phyloP scores from a whole-genome alignment of 2,113 vertebrate species.

The Piaya cayana region DNA sequence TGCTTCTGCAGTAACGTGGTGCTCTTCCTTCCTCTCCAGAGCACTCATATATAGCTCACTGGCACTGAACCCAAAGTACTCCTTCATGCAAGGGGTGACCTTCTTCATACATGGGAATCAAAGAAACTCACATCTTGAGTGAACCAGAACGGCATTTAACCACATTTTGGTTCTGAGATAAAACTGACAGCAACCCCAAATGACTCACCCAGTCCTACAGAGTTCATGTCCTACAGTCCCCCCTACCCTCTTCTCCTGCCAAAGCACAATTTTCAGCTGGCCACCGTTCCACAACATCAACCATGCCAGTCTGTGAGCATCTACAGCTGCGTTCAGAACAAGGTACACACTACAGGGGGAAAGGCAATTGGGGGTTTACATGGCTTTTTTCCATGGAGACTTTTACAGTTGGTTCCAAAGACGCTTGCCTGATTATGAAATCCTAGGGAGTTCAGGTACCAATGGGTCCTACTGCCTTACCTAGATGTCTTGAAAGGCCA shows the following conservation, averaged over 20 bases:
- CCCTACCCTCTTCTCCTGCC: not conserved
- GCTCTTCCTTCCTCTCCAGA: not conserved
- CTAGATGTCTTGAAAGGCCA: not conserved
- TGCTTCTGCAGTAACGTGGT: not conserved
- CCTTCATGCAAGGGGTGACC: not conserved
- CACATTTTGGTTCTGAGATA: rapidly evolving
- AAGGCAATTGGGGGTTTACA: rapidly evolving
- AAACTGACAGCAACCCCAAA: not conserved
- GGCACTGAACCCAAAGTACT: not conserved
- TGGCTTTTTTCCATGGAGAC: not conserved
- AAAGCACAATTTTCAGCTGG: not conserved
- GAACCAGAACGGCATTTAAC: not conserved
- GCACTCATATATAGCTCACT: rapidly evolving
- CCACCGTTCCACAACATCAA: not conserved
- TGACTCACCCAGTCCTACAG: not conserved
- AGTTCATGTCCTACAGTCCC: not conserved
- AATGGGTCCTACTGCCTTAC: not conserved
- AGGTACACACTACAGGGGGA: rapidly evolving
- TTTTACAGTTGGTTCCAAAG: not conserved
- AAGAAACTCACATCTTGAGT: not conserved
- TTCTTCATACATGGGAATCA: not conserved
- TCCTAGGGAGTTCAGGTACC: not conserved
- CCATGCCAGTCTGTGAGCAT: not conserved
- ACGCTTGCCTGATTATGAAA: not conserved
- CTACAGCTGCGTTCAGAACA: not conserved